phyloP scores from a whole-genome alignment of 2,888 invertebrate genomes.

The Sarcophaga subvicina region DNA sequence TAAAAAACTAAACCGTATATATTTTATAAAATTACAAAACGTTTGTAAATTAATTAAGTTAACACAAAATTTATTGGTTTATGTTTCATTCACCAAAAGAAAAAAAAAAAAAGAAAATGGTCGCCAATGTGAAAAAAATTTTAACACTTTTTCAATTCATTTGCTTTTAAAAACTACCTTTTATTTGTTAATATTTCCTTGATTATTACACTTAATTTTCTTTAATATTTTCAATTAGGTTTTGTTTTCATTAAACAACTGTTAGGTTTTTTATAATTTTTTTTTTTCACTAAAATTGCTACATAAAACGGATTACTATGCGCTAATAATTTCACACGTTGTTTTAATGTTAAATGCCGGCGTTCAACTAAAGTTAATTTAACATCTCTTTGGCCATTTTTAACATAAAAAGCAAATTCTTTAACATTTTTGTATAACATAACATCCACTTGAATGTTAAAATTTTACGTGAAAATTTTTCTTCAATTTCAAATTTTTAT shows the following conservation, averaged over 20 bases:
- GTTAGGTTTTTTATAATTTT: not conserved
- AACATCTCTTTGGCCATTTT: conserved; percentile 64
- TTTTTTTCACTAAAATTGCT: not conserved
- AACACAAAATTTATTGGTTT: not conserved
- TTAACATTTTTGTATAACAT: conserved; percentile 43
- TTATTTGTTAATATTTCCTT: not conserved
- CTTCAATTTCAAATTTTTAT: not conserved
- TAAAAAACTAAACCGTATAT: no score
- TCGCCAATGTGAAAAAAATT: not conserved
- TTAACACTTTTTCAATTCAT: not conserved
- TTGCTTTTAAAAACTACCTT: not conserved
- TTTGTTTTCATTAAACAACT: not conserved
- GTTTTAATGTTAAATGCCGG: conserved; percentile 62
- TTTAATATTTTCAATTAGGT: not conserved
- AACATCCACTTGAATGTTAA: conserved; percentile 51
- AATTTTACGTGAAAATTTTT: not conserved
- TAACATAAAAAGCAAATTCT: conserved; percentile 60
- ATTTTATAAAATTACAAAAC: not conserved
- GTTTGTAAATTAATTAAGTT: not conserved
- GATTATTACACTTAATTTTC: not conserved
- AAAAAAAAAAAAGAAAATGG: no score
- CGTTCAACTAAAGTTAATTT: conserved; percentile 65
- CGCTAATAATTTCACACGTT: not conserved
- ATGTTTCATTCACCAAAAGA: not conserved
- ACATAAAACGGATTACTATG: not conserved